These are phyloP conservation scores for Caenorhabditis sp. DNA, from an alignment of 2,888 invertebrate genomes.

Conservation along the genomic window DNA sequence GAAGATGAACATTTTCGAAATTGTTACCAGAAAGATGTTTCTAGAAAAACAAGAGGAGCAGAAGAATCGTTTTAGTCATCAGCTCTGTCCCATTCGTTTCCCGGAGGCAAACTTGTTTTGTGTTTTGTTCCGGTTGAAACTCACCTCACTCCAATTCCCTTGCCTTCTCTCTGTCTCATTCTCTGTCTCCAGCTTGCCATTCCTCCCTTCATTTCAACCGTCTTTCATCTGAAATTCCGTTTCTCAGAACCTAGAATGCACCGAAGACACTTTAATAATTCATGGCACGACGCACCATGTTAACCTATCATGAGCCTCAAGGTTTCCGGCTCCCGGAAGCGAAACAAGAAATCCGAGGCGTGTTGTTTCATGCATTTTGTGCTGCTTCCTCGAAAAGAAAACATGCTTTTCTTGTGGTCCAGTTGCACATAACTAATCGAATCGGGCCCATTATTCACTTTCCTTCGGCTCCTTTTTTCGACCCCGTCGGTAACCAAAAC, in stretches of 20 bases:
- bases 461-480: background rate
- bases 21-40: constrained; percentile 14
- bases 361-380: constrained; percentile 6
- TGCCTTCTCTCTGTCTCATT: background rate
- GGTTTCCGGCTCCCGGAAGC: too few species aligned
- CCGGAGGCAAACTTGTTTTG: constrained; percentile 28
- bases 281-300: constrained; percentile 21
- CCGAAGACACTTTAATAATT: constrained; percentile 43
- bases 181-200: background rate
- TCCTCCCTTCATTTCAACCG: too few species aligned
- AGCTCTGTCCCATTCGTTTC: background rate
- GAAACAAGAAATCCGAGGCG: too few species aligned
- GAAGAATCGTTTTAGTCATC: constrained; percentile 18
- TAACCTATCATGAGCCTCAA: too few species aligned
- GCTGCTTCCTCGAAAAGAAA: background rate
- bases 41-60: constrained; percentile 20
- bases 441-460: constrained; percentile 29
- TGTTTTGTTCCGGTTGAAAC: constrained; percentile 33
- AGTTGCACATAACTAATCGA: constrained; percentile 50
- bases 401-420: constrained; percentile 4
- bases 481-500: constrained; percentile 25
- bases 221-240: background rate
- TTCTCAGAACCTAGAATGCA: constrained; percentile 40
- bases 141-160: constrained; percentile 45
- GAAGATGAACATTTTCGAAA: too few species aligned